These are phyloP conservation scores for Apeltes quadracus DNA, from an alignment of 2,113 vertebrate species.

Conservation along the genomic window DNA sequence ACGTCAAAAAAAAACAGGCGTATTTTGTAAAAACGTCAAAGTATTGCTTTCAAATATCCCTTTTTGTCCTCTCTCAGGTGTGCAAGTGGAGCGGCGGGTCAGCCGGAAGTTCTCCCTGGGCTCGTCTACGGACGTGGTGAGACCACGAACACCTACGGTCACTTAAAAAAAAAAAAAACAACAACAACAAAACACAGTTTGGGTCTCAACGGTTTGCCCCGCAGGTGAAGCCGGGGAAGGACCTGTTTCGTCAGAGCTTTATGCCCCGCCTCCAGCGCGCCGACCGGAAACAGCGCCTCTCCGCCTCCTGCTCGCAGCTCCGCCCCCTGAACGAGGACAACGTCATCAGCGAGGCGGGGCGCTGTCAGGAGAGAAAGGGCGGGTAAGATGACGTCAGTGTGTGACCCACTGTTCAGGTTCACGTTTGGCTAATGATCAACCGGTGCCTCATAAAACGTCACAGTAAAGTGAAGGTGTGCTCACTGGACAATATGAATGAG, in stretches of 20 bases:
- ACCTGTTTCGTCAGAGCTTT: conserved; percentile 79
- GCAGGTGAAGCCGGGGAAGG: conserved; percentile 65
- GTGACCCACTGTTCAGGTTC: background rate
- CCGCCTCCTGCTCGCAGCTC: conserved; percentile 78
- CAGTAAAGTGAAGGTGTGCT: background rate
- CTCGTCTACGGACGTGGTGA: conserved; percentile 72
- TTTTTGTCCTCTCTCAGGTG: conserved; percentile 38
- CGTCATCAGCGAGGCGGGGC: conserved; percentile 4
- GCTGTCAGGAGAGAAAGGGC: conserved; percentile 54
- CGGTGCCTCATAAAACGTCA: conserved; percentile 22
- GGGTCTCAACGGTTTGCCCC: conserved; percentile 10
- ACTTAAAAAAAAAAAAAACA: background rate
- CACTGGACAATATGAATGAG: background rate
- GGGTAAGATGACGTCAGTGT: conserved; percentile 43
- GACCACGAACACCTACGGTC: conserved; percentile 25
- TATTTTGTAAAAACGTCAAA: background rate
- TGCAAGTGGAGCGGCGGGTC: conserved; percentile 40
- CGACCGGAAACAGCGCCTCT: conserved; percentile 68
- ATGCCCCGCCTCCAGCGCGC: conserved; percentile 74
- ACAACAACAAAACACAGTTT: background rate
- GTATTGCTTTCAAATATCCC: background rate
- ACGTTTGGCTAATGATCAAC: conserved; percentile 61
- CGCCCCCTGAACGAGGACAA: conserved; percentile 64
- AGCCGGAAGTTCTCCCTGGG: conserved; percentile 71
- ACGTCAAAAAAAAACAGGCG: no score